Percentiles rank a stretch among this genome's conserved stretches.
Evolutionary conservation across 2,888 invertebrate species (phyloP).

Genomic region (Pachliopta kotzebuea): DNA sequence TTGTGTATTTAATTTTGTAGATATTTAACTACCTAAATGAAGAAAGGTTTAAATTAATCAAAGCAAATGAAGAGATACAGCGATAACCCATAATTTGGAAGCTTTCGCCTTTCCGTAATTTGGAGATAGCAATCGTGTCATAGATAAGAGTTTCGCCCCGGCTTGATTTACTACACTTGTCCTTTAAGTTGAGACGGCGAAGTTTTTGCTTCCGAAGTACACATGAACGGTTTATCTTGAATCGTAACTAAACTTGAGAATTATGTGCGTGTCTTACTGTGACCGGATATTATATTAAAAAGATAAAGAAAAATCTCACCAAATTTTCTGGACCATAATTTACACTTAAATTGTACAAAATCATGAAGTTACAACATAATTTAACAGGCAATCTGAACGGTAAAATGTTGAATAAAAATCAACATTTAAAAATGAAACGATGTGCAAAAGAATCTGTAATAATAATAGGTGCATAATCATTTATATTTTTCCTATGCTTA

Average conservation of each 20-base stretch:
- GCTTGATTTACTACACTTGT: slow-evolving; percentile 69
- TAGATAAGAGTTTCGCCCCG: slow-evolving; percentile 54
- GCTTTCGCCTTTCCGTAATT: slow-evolving; percentile 54
- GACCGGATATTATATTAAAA: background rate
- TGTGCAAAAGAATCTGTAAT: too few species aligned
- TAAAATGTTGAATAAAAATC: too few species aligned
- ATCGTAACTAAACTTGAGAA: slow-evolving; percentile 41
- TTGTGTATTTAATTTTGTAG: too few species aligned
- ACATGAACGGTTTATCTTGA: slow-evolving; percentile 64
- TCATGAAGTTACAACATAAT: too few species aligned
- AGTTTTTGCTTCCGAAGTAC: slow-evolving; percentile 63
- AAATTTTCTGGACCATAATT: too few species aligned
- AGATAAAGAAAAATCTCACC: too few species aligned
- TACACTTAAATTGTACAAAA: too few species aligned
- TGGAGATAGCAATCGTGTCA: slow-evolving; percentile 63
- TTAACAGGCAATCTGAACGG: too few species aligned
- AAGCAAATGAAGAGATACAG: slow-evolving; percentile 38
- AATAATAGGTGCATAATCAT: too few species aligned
- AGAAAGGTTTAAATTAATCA: slow-evolving; percentile 19
- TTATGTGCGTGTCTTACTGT: slow-evolving; percentile 19
- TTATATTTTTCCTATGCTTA: too few species aligned
- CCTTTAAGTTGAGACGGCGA: slow-evolving; percentile 63
- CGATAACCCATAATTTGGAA: slow-evolving; percentile 45
- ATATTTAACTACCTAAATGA: background rate
- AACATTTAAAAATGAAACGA: too few species aligned